These are phyloP conservation scores for Athalia rosae DNA, from an alignment of 2,888 invertebrate genomes.

Conservation along the genomic window DNA sequence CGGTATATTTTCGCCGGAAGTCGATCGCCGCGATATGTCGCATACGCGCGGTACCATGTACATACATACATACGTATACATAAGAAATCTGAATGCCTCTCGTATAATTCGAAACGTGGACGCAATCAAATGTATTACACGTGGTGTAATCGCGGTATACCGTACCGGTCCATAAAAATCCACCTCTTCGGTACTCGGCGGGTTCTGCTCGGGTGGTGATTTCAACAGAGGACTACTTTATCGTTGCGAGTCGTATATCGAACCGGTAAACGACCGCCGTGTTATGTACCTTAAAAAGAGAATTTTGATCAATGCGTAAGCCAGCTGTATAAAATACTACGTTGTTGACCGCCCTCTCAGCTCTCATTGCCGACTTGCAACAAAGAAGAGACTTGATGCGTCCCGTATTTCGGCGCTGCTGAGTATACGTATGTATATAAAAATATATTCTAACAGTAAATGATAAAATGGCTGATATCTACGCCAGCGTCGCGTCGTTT, in stretches of 20 bases:
- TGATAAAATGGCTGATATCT: slow-evolving; percentile 36
- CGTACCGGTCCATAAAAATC: neutral
- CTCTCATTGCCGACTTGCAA: slow-evolving; percentile 29
- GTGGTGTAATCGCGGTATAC: no score
- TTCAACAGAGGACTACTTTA: slow-evolving; percentile 37
- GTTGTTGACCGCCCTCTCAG: neutral
- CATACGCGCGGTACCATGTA: no score
- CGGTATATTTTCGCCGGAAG: neutral
- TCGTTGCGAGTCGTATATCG: slow-evolving; percentile 8
- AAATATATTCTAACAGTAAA: neutral
- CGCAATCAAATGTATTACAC: slow-evolving; percentile 21
- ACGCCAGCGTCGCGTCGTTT: neutral
- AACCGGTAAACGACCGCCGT: no score
- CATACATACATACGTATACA: no score
- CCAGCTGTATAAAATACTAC: neutral
- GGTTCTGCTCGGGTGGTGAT: neutral
- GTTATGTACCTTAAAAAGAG: neutral
- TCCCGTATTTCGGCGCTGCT: slow-evolving; percentile 13
- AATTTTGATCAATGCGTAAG: slow-evolving; percentile 15
- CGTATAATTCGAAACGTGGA: neutral
- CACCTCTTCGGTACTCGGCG: no score
- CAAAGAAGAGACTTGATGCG: slow-evolving; percentile 14
- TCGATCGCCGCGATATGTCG: no score
- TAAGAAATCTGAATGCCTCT: slow-evolving; percentile 31
- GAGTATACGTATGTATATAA: neutral